Conservation (phyloP, 2,888 invertebrate species). For the Salticus scenicus region DNA sequence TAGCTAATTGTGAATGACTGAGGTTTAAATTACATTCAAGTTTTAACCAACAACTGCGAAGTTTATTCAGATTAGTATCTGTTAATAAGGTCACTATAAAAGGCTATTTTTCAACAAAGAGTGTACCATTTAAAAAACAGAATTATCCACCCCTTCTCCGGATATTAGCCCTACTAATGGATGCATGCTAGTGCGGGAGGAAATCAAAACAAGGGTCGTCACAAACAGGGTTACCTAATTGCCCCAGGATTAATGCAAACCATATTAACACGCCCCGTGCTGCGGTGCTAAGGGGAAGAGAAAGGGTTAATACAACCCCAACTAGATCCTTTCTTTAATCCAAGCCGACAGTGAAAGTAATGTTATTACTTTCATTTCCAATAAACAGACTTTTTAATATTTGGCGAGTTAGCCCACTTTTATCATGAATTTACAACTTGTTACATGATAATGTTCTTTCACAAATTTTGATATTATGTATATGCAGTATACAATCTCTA, state of each 20-base stretch:
- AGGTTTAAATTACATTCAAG: no score
- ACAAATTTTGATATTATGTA: no score
- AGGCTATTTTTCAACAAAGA: neutral
- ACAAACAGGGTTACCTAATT: conserved; percentile 67
- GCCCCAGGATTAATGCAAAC: conserved; percentile 67
- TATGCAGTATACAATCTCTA: no score
- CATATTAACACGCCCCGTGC: conserved; percentile 55
- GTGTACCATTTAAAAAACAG: neutral
- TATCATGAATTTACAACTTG: no score
- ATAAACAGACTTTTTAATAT: neutral
- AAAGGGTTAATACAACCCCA: conserved; percentile 44
- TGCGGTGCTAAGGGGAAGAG: conserved; percentile 15
- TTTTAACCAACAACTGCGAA: no score
- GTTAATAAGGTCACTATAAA: neutral
- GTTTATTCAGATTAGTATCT: neutral
- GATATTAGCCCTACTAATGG: conserved; percentile 60
- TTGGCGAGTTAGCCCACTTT: conserved; percentile 43
- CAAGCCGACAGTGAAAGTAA: conserved; percentile 35
- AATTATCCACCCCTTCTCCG: conserved; percentile 23
- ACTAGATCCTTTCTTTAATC: conserved; percentile 36
- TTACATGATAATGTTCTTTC: no score
- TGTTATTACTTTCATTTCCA: conserved; percentile 48
- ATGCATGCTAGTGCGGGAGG: conserved; percentile 32
- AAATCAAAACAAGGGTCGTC: conserved; percentile 60
- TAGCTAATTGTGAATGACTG: no score